Conservation (phyloP, 2,113 vertebrate genomes). For the Ciconia boyciana region DNA sequence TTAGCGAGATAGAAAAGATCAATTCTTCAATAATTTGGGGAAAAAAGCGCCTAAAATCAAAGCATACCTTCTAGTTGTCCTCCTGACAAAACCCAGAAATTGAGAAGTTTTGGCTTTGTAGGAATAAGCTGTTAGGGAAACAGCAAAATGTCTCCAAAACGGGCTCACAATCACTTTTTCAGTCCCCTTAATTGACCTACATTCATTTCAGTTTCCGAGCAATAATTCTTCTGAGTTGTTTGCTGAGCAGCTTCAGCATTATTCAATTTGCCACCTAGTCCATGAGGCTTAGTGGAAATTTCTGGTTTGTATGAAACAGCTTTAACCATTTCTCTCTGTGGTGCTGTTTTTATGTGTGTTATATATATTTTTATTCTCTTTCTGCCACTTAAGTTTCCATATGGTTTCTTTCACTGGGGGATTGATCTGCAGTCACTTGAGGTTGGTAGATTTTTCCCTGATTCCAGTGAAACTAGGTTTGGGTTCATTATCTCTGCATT, state of each 20-base stretch:
- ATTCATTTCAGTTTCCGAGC: background rate
- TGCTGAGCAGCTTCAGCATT: background rate
- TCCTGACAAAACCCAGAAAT: background rate
- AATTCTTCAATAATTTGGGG: background rate
- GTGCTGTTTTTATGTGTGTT: background rate
- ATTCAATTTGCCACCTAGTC: background rate
- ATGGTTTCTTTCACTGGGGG: background rate
- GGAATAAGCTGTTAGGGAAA: background rate
- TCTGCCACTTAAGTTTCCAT: background rate
- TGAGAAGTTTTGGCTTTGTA: background rate
- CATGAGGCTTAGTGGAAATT: background rate
- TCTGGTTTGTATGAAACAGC: background rate
- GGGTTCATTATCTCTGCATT: background rate
- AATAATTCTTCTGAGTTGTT: slow-evolving; percentile 7
- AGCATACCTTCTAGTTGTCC: background rate
- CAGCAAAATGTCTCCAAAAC: background rate
- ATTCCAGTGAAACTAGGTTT: background rate
- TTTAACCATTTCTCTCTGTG: background rate
- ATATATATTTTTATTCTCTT: background rate
- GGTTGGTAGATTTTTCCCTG: background rate
- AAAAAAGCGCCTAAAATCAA: background rate
- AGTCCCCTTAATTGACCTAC: slow-evolving; percentile 6
- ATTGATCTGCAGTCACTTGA: background rate
- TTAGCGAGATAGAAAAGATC: background rate
- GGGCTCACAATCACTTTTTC: background rate